A percentile compares a stretch with the other conserved stretches of the same genome.
phyloP scores from a whole-genome alignment of 2,113 vertebrate species.

The Pelodiscus sinensis region DNA sequence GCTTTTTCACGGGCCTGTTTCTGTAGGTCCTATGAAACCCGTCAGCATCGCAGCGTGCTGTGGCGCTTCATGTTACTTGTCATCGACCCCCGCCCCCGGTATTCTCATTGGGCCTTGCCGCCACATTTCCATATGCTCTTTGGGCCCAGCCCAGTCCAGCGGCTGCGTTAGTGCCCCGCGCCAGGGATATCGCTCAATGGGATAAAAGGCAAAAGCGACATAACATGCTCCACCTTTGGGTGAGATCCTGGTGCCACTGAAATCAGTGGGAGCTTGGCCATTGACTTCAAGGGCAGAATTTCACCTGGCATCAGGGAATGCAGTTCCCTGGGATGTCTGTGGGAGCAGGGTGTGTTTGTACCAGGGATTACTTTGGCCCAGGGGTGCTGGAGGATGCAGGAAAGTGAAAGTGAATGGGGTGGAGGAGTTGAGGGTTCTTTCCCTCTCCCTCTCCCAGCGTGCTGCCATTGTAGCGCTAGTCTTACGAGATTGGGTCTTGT shows the following conservation, averaged over 20 bases:
- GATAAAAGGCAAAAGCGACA: not conserved
- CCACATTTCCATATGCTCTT: not conserved
- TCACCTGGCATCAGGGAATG: not conserved
- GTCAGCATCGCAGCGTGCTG: not conserved
- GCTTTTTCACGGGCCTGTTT: not conserved
- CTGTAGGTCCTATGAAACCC: not conserved
- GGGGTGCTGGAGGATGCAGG: not conserved
- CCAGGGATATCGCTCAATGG: not conserved
- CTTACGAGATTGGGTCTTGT: not conserved
- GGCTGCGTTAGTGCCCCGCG: not conserved
- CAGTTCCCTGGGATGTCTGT: not conserved
- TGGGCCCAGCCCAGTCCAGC: rapidly evolving
- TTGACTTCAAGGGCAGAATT: not conserved
- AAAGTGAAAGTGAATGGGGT: not conserved
- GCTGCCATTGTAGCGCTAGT: not conserved
- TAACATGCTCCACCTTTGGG: not conserved
- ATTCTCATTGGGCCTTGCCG: not conserved
- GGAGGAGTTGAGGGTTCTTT: not conserved
- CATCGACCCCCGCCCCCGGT: not conserved
- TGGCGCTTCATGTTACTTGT: not conserved
- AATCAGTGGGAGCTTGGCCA: not conserved
- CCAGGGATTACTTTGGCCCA: not conserved
- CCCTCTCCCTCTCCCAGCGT: not conserved
- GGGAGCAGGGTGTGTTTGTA: not conserved
- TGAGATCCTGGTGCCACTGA: not conserved